A percentile compares a stretch with the other conserved stretches of the same genome.
These are phyloP conservation scores for Gobius niger DNA, from an alignment of 2,113 vertebrate genomes.

Conservation along the genomic window DNA sequence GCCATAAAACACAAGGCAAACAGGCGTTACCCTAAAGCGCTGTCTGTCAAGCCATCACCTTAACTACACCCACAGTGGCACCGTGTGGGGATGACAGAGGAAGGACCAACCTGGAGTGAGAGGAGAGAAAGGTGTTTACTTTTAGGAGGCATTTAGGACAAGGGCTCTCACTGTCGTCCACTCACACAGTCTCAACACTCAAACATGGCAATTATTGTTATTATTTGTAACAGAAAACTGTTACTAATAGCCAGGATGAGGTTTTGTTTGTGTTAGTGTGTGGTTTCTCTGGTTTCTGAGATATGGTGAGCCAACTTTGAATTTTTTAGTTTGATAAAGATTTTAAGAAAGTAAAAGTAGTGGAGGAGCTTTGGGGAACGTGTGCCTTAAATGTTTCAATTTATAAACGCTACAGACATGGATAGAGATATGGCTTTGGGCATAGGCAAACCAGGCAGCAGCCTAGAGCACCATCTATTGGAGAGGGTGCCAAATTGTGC, in stretches of 20 bases:
- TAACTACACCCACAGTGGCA: constrained; percentile 62
- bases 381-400: not conserved
- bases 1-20: constrained; percentile 73
- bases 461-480: no score
- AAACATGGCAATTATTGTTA: not conserved
- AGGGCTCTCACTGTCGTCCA: constrained; percentile 41
- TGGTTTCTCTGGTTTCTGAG: not conserved
- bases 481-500: no score
- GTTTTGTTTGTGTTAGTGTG: no score
- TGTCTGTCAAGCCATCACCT: constrained; percentile 69
- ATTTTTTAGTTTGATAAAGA: not conserved
- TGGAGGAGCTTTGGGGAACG: not conserved
- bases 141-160: constrained; percentile 31
- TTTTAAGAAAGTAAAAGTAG: not conserved
- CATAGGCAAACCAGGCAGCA: no score
- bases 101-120: constrained; percentile 32
- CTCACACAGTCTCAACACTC: constrained; percentile 20
- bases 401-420: not conserved
- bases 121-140: constrained; percentile 57
- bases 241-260: no score
- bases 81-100: constrained; percentile 23
- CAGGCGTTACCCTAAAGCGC: constrained; percentile 65
- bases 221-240: no score
- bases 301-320: not conserved
- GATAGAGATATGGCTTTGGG: no score